phyloP scores from a whole-genome alignment of 2,888 invertebrate genomes.

The Neoaliturus tenellus region DNA sequence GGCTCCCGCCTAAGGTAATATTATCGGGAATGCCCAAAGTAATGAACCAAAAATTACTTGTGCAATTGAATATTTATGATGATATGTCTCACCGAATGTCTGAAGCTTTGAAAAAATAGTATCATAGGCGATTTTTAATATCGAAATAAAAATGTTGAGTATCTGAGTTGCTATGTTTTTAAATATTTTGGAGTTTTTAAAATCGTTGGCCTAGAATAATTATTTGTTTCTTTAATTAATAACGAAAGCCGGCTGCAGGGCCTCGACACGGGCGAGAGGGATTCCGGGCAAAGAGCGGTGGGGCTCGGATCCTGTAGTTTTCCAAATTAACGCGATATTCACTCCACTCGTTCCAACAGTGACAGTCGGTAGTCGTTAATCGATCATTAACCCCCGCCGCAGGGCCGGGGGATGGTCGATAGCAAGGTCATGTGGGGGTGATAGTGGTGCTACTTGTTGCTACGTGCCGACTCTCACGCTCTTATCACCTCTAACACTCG shows the following conservation, averaged over 20 bases:
- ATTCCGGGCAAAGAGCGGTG: neutral
- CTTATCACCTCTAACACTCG: neutral
- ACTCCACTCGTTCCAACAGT: neutral
- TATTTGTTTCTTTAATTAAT: too few relatives aligned
- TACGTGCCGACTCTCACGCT: neutral
- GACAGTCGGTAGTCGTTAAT: neutral
- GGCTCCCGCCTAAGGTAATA: slow-evolving; percentile 9
- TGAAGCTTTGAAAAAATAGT: too few relatives aligned
- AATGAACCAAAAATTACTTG: neutral
- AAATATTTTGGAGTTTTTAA: too few relatives aligned
- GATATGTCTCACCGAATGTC: too few relatives aligned
- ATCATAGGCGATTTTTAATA: too few relatives aligned
- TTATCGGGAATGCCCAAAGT: slow-evolving; percentile 19
- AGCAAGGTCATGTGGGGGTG: neutral
- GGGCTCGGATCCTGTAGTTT: neutral
- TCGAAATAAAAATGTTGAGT: too few relatives aligned
- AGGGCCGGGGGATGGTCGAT: neutral
- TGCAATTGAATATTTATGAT: neutral
- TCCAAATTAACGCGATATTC: neutral
- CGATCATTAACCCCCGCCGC: neutral
- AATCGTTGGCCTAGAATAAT: too few relatives aligned
- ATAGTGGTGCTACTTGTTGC: neutral
- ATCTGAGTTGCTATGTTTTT: too few relatives aligned
- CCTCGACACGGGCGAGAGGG: too few relatives aligned
- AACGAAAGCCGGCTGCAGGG: too few relatives aligned